Evolutionary conservation across 2,113 vertebrate genomes (phyloP).

Genomic region (Anoura caudifer): DNA sequence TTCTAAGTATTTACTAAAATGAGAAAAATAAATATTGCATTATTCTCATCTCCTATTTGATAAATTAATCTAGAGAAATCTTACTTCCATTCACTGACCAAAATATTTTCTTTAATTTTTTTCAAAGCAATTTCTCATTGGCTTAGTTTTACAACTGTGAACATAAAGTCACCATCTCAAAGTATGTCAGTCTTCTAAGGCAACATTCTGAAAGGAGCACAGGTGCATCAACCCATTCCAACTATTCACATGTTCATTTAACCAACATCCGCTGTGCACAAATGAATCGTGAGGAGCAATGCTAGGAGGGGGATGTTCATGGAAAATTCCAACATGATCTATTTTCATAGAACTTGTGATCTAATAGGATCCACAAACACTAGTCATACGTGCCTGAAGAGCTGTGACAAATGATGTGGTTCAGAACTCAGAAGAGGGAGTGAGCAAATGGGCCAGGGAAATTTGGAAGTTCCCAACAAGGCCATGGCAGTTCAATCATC

Average conservation of each 20-base stretch:
- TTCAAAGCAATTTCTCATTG: not conserved
- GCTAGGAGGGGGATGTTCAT: fast-evolving
- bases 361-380: not conserved
- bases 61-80: not conserved
- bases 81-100: not conserved
- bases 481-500: fast-evolving
- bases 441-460: fast-evolving
- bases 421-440: not conserved
- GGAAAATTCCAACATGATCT: fast-evolving
- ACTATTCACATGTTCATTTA: fast-evolving
- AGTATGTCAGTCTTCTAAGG: not conserved
- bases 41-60: not conserved
- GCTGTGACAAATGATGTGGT: not conserved
- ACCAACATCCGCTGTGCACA: fast-evolving
- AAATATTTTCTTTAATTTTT: not conserved
- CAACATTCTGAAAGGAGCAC: fast-evolving
- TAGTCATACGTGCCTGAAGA: not conserved
- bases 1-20: not conserved
- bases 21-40: not conserved
- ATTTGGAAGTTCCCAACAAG: too few species aligned
- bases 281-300: fast-evolving
- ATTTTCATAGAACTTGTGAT: not conserved
- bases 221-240: fast-evolving
- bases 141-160: not conserved
- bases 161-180: not conserved